phyloP scores from a whole-genome alignment of 2,113 vertebrate species.

The Psilopsiagon aymara region DNA sequence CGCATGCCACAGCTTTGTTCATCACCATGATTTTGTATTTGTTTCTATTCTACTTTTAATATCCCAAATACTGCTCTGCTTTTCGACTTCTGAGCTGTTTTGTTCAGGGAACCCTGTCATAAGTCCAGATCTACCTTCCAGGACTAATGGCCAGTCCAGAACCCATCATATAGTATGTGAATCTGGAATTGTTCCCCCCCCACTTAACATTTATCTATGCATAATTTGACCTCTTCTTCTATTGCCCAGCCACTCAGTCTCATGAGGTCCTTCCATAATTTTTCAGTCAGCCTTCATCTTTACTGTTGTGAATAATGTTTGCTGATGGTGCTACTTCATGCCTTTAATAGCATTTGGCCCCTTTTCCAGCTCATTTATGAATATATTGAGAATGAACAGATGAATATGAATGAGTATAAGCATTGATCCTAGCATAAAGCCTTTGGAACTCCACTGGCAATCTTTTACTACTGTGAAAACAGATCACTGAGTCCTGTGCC shows the following conservation, averaged over 20 bases:
- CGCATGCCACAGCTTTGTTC: background rate
- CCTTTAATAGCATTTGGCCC: background rate
- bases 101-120: background rate
- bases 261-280: background rate
- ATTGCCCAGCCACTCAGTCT: background rate
- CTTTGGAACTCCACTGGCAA: background rate
- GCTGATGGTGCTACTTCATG: slow-evolving; percentile 5
- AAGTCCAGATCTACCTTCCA: background rate
- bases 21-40: background rate
- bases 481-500: background rate
- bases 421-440: background rate
- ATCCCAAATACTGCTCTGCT: background rate
- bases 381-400: slow-evolving; percentile 9
- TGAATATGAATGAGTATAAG: background rate
- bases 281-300: slow-evolving; percentile 18
- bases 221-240: slow-evolving; percentile 12
- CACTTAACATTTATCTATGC: background rate
- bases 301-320: slow-evolving; percentile 7
- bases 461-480: background rate
- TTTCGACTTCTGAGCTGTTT: background rate
- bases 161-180: background rate
- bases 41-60: background rate
- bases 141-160: background rate
- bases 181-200: background rate
- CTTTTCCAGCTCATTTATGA: slow-evolving; percentile 29